These are phyloP conservation scores for Catostomus latipinnis DNA, from an alignment of 2,797 vertebrate species.

Conservation along the genomic window DNA sequence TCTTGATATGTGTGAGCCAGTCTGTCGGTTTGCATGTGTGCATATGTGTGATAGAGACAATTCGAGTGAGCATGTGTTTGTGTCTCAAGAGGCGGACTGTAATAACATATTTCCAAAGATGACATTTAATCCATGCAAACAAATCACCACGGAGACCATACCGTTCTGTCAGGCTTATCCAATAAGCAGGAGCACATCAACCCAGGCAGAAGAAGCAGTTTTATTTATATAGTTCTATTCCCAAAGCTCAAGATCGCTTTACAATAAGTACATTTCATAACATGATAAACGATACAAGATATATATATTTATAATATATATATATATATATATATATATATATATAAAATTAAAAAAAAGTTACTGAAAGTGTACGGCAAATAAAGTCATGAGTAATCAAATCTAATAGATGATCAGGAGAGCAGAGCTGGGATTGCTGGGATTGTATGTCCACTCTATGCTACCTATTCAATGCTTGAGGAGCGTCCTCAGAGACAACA, in stretches of 20 bases:
- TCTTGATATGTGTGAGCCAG: conserved; percentile 15
- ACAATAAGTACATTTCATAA: no score
- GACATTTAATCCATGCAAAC: conserved; percentile 82
- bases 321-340: no score
- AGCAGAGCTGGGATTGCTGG: conserved; percentile 33
- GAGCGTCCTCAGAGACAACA: conserved; percentile 46
- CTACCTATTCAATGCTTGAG: conserved; percentile 64
- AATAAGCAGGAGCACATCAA: conserved; percentile 50
- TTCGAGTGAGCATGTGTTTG: conserved; percentile 24
- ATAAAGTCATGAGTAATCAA: conserved; percentile 49
- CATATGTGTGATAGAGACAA: conserved; percentile 16
- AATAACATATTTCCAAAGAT: conserved; percentile 79
- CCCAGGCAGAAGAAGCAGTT: conserved; percentile 23
- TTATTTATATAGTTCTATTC: no score
- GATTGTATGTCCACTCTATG: conserved; percentile 36
- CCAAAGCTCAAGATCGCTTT: no score
- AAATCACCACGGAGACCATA: conserved; percentile 76
- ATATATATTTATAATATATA: no score
- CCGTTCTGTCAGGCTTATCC: conserved; percentile 58
- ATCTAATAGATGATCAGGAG: conserved; percentile 62
- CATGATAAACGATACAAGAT: no score
- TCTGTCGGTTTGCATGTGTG: conserved; percentile 32
- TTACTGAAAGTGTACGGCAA: no score
- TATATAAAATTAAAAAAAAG: no score
- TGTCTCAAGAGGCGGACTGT: conserved; percentile 64